Conservation (phyloP, 1,140 invertebrate genomes). For the Liolophura sinensis region DNA sequence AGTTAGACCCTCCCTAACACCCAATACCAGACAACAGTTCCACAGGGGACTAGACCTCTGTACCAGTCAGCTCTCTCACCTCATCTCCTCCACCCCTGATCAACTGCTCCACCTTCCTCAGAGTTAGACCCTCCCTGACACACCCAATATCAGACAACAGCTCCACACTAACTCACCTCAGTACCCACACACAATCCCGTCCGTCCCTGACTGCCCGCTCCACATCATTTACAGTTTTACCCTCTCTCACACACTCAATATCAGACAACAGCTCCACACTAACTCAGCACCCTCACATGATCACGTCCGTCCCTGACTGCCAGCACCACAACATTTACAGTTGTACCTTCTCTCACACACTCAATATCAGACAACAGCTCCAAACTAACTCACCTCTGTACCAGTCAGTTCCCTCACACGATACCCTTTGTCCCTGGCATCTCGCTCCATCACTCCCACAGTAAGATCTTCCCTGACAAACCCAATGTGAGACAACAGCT, state of each 20-base stretch:
- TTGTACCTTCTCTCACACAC: conserved; percentile 44
- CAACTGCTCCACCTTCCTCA: conserved; percentile 58
- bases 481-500: conserved; percentile 50
- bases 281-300: conserved; percentile 67
- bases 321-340: conserved; percentile 58
- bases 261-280: conserved; percentile 39
- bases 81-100: conserved; percentile 66
- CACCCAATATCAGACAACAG: conserved; percentile 54
- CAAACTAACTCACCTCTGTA: conserved; percentile 60
- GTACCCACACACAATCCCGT: conserved; percentile 70
- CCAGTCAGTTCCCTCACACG: conserved; percentile 72
- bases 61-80: conserved; percentile 70
- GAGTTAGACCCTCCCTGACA: conserved; percentile 39
- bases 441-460: conserved; percentile 58
- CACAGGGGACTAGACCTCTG: conserved; percentile 61
- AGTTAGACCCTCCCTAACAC: conserved; percentile 6
- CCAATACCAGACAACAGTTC: background rate
- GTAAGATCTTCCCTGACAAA: conserved; percentile 45
- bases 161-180: conserved; percentile 59
- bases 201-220: conserved; percentile 58
- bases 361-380: conserved; percentile 50
- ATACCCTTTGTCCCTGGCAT: conserved; percentile 64
- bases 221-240: conserved; percentile 46
- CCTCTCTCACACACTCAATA: conserved; percentile 49
- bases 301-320: conserved; percentile 55